Evolutionary conservation across 2,888 invertebrate genomes (phyloP).

Genomic region (Acleris holmiana): DNA sequence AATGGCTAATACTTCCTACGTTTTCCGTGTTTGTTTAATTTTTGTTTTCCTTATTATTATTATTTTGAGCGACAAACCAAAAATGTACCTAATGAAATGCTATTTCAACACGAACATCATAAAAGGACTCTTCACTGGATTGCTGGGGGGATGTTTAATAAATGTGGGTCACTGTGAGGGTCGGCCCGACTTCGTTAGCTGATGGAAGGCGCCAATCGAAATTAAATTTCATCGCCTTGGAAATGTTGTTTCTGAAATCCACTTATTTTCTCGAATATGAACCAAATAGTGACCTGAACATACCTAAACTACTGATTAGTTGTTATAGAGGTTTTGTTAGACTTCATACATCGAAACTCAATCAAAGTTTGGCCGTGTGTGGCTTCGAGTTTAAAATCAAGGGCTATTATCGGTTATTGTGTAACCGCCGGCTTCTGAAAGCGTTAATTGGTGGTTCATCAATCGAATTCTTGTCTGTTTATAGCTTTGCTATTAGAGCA

Average conservation of each 20-base stretch:
- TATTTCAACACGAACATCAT: conserved; percentile 7
- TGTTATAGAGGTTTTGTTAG: not conserved
- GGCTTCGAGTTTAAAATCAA: conserved; percentile 47
- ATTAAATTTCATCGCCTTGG: conserved; percentile 18
- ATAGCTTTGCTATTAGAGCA: conserved; percentile 46
- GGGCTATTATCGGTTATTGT: conserved; percentile 55
- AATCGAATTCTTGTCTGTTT: conserved; percentile 64
- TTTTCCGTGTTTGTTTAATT: not conserved
- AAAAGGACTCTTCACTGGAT: conserved; percentile 1
- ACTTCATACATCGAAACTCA: not conserved
- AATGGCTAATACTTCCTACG: too few relatives aligned
- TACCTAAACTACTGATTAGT: conserved; percentile 4
- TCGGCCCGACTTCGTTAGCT: conserved; percentile 32
- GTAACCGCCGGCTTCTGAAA: conserved; percentile 54
- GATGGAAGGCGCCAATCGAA: conserved; percentile 39
- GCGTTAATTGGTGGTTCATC: conserved; percentile 62
- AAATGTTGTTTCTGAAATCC: conserved; percentile 14
- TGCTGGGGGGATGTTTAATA: conserved; percentile 28
- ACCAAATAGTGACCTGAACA: not conserved
- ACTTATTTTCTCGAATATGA: not conserved
- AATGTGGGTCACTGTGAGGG: conserved; percentile 28
- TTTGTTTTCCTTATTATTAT: not conserved
- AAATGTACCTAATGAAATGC: conserved; percentile 5
- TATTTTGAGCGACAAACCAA: not conserved
- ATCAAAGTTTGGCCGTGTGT: conserved; percentile 43